phyloP scores from a whole-genome alignment of 2,888 invertebrate species.

The Amphipoea lucens region DNA sequence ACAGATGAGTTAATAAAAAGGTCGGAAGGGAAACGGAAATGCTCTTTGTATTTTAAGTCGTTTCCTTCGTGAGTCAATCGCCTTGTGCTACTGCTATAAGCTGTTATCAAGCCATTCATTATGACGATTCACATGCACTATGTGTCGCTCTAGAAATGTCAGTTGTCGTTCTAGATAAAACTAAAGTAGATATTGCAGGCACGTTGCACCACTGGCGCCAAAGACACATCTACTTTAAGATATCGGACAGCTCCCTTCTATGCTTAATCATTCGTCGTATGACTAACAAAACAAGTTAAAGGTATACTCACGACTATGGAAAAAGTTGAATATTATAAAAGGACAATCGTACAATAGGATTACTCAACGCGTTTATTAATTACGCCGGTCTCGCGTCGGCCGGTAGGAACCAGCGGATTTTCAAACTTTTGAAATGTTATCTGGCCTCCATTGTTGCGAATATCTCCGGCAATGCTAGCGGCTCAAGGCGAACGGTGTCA shows the following conservation, averaged over 20 bases:
- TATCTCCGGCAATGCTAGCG: conserved; percentile 90
- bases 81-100: conserved; percentile 77
- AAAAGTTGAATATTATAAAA: conserved; percentile 64
- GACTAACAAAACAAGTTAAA: conserved; percentile 49
- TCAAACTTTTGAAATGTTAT: conserved; percentile 90
- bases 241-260: conserved; percentile 47
- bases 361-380: conserved; percentile 85
- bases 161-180: conserved; percentile 71
- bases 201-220: conserved; percentile 66
- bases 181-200: conserved; percentile 62
- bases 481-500: conserved; percentile 90
- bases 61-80: conserved; percentile 85
- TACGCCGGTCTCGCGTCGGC: conserved; percentile 77
- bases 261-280: conserved; percentile 46
- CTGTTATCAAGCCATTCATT: conserved; percentile 84
- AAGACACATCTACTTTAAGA: conserved; percentile 49
- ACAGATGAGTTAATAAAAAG: conserved; percentile 77
- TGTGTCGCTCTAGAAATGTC: conserved; percentile 71
- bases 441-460: conserved; percentile 91
- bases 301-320: conserved; percentile 43
- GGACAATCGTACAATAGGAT: conserved; percentile 76
- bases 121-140: conserved; percentile 77
- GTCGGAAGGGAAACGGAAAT: conserved; percentile 86
- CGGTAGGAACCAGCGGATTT: conserved; percentile 87
- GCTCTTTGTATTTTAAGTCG: conserved; percentile 83